These are phyloP conservation scores for Abrostola tripartita DNA, from an alignment of 2,888 invertebrate species.

Conservation along the genomic window DNA sequence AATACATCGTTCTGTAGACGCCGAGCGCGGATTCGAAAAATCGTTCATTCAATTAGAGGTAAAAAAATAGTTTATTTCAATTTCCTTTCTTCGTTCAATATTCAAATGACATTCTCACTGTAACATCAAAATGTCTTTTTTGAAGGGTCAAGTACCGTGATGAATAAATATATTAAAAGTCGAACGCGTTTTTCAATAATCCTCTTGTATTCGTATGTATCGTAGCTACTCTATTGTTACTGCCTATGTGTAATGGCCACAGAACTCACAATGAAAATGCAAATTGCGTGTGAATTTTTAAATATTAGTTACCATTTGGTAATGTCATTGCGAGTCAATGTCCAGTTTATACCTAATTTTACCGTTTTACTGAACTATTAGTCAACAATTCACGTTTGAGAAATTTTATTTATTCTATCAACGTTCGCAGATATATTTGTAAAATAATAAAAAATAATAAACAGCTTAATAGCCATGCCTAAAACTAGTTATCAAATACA, in stretches of 20 bases:
- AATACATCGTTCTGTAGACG: constrained; percentile 44
- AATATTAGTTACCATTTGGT: constrained; percentile 37
- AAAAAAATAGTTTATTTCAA: no score
- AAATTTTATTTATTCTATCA: no score
- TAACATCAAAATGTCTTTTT: no score
- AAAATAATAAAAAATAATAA: no score
- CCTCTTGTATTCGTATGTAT: constrained; percentile 14
- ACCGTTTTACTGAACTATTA: constrained; percentile 14
- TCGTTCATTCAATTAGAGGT: constrained; percentile 14
- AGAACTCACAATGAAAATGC: constrained; percentile 49
- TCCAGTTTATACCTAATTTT: constrained; percentile 43
- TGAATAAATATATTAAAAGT: background rate
- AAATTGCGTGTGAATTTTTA: constrained; percentile 53
- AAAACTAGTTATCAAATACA: background rate
- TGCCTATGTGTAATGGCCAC: constrained; percentile 15
- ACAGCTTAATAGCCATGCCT: background rate
- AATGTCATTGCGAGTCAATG: constrained; percentile 54
- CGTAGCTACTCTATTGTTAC: constrained; percentile 39
- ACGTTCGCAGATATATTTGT: no score
- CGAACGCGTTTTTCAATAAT: constrained; percentile 9
- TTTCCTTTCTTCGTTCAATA: background rate
- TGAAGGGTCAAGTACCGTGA: no score
- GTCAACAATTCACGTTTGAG: constrained; percentile 2
- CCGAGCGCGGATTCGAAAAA: constrained; percentile 25
- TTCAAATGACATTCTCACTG: no score